A percentile compares a stretch with the other conserved stretches of the same genome.
Conservation (phyloP, 2,113 vertebrate species). For the Octodon degus region DNA sequence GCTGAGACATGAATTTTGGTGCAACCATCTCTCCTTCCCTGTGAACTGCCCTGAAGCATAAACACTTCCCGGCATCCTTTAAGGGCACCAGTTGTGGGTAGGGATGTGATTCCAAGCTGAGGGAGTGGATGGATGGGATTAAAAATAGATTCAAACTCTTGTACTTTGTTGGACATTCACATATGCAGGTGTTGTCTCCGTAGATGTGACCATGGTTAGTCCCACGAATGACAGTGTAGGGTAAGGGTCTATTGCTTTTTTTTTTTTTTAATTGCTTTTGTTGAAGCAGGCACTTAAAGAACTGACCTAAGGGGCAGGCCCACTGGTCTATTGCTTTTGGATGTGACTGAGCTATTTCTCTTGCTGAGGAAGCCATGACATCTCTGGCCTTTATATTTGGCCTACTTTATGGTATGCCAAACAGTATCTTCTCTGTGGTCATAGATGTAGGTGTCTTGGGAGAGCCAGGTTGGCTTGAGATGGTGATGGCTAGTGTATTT, state of each 20-base stretch:
- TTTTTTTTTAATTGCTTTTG: too few relatives aligned
- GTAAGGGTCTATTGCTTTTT: background rate
- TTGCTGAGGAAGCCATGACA: background rate
- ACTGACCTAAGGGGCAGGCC: too few relatives aligned
- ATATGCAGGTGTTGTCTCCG: background rate
- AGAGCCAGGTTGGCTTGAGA: background rate
- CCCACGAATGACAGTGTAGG: background rate
- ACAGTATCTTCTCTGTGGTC: background rate
- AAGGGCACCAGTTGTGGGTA: background rate
- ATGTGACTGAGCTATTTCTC: background rate
- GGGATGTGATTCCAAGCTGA: background rate
- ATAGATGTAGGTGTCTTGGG: background rate
- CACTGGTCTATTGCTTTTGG: background rate
- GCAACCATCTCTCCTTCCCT: background rate
- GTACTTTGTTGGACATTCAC: background rate
- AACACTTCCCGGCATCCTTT: background rate
- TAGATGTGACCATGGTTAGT: background rate
- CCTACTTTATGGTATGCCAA: background rate
- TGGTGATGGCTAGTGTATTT: background rate
- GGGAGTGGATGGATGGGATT: background rate
- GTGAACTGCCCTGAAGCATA: background rate
- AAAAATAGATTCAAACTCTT: background rate
- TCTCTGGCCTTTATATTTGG: background rate
- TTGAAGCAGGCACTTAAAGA: too few relatives aligned
- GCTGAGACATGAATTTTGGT: conserved; percentile 47